A percentile compares a stretch with the other conserved stretches of the same genome.
Evolutionary conservation across 2,888 invertebrate genomes (phyloP).

Genomic region (Melanotus villosus): DNA sequence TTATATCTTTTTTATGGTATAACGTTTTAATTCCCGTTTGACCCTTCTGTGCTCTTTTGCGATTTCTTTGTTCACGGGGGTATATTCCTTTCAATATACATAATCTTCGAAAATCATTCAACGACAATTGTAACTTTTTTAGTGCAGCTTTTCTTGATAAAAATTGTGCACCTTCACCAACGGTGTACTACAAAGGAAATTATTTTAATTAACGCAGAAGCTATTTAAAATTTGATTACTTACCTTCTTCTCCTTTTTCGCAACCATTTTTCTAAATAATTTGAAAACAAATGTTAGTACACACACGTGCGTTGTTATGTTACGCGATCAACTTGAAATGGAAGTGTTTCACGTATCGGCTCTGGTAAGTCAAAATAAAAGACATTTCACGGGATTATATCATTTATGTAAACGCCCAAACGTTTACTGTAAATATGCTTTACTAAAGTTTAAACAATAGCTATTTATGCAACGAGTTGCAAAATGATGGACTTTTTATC

Average conservation of each 20-base stretch:
- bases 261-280: constrained; percentile 55
- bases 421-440: no score
- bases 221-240: constrained; percentile 2
- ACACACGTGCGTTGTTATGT: no score
- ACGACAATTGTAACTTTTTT: constrained; percentile 90
- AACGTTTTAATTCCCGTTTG: constrained; percentile 91
- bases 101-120: constrained; percentile 95
- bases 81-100: constrained; percentile 99
- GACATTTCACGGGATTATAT: no score
- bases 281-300: no score
- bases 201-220: neutral
- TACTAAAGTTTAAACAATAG: no score
- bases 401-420: no score
- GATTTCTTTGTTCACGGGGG: constrained; percentile 95
- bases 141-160: constrained; percentile 92
- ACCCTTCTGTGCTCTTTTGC: constrained; percentile 95
- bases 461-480: no score
- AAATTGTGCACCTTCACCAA: constrained; percentile 94
- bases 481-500: no score
- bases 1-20: constrained; percentile 97
- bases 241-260: constrained; percentile 66
- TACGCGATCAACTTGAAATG: no score
- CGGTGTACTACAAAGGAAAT: constrained; percentile 77
- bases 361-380: no score
- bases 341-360: no score